A percentile compares a stretch with the other conserved stretches of the same genome.
Evolutionary conservation across 2,888 invertebrate species (phyloP).

Genomic region (Bellardia bayeri): DNA sequence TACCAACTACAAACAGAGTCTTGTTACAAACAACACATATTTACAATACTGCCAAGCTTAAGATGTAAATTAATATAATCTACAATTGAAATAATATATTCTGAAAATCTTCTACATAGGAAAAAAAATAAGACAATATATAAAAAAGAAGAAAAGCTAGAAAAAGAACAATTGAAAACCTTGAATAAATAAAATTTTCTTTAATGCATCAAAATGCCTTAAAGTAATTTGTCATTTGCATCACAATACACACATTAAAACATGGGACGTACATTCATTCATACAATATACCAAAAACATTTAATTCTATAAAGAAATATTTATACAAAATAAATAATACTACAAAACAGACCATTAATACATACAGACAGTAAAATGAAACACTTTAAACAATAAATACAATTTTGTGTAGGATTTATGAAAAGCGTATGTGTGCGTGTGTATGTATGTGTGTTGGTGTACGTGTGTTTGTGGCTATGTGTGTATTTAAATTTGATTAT

Average conservation of each 20-base stretch:
- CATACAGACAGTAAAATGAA: background rate
- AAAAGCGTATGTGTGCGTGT: background rate
- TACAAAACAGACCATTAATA: background rate
- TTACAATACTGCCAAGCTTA: background rate
- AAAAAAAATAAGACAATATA: background rate
- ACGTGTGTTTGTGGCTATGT: background rate
- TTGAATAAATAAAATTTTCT: slow-evolving; percentile 53
- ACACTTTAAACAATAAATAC: background rate
- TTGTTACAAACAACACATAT: background rate
- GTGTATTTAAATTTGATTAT: slow-evolving; percentile 28
- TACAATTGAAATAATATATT: slow-evolving; percentile 35
- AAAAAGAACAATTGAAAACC: slow-evolving; percentile 55
- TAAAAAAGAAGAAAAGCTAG: background rate
- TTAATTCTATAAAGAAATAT: slow-evolving; percentile 35
- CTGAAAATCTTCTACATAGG: slow-evolving; percentile 1
- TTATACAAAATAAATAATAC: background rate
- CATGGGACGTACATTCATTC: background rate
- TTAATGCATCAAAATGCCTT: slow-evolving; percentile 67
- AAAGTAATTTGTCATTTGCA: slow-evolving; percentile 69
- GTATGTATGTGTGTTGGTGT: background rate
- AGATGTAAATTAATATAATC: slow-evolving; percentile 16
- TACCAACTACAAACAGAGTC: background rate
- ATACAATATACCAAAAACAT: background rate
- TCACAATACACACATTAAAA: slow-evolving; percentile 35
- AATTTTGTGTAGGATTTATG: background rate